Evolutionary conservation across 2,113 vertebrate genomes (phyloP).

Genomic region (Centropristis striata): DNA sequence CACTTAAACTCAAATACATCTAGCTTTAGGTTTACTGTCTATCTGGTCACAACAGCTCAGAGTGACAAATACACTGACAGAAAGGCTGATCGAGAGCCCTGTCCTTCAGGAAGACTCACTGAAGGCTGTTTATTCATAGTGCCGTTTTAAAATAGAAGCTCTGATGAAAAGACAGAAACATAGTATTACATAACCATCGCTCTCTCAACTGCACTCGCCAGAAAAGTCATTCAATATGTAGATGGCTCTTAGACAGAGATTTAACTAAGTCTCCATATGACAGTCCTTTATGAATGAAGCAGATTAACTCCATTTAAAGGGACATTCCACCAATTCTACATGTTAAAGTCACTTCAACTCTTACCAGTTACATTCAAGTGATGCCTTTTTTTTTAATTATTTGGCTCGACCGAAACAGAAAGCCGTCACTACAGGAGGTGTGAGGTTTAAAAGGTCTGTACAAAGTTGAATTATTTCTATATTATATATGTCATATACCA

Average conservation of each 20-base stretch:
- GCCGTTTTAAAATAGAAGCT: constrained; percentile 60
- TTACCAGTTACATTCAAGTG: no score
- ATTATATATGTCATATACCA: no score
- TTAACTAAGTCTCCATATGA: not conserved
- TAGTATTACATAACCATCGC: constrained; percentile 25
- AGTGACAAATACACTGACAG: not conserved
- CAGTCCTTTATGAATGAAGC: not conserved
- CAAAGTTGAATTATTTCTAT: no score
- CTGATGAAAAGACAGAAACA: constrained; percentile 41
- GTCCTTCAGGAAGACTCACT: constrained; percentile 35
- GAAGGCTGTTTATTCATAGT: constrained; percentile 52
- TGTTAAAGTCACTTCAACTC: not conserved
- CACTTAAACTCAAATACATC: not conserved
- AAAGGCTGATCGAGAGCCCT: constrained; percentile 12
- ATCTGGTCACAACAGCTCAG: constrained; percentile 2
- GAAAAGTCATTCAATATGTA: constrained; percentile 30
- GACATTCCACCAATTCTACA: not conserved
- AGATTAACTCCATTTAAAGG: not conserved
- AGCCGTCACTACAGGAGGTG: no score
- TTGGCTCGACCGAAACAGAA: no score
- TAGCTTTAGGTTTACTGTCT: not conserved
- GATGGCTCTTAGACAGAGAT: constrained; percentile 1
- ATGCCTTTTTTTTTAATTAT: no score
- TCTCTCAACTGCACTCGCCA: constrained; percentile 18
- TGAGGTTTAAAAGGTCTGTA: no score